phyloP scores from a whole-genome alignment of 2,888 invertebrate species.

The Mythimna impura region DNA sequence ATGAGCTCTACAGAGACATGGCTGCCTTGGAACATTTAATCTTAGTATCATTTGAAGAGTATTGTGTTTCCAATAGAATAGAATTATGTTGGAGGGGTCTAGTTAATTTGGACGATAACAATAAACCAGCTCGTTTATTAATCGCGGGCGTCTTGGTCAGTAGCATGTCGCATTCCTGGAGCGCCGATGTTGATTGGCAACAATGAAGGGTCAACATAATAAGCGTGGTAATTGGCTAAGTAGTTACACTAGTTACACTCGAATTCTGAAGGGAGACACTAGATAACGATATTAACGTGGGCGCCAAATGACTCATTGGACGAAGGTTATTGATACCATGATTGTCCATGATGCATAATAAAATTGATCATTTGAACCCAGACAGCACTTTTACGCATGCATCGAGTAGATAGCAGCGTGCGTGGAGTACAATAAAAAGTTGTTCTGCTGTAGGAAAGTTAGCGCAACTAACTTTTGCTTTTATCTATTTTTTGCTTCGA shows the following conservation, averaged over 20 bases:
- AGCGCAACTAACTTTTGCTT: constrained; percentile 55
- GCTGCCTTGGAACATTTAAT: constrained; percentile 53
- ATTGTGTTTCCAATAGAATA: constrained; percentile 36
- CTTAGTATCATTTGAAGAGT: constrained; percentile 33
- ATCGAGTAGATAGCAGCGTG: constrained; percentile 13
- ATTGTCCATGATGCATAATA: constrained; percentile 16
- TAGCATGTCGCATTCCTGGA: constrained; percentile 75
- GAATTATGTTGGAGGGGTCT: constrained; percentile 58
- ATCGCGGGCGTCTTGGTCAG: constrained; percentile 67
- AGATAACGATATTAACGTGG: constrained; percentile 53
- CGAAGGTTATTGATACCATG: constrained; percentile 9
- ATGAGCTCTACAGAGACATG: constrained; percentile 46
- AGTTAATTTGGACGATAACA: constrained; percentile 65
- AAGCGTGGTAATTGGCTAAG: constrained; percentile 66
- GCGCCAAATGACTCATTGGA: constrained; percentile 53
- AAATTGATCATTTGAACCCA: not conserved
- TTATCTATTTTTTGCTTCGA: constrained; percentile 51
- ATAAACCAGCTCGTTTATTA: constrained; percentile 70
- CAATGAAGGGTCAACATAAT: constrained; percentile 78
- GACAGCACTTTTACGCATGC: constrained; percentile 28
- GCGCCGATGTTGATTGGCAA: constrained; percentile 76
- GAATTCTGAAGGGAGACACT: constrained; percentile 30
- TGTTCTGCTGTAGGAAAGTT: constrained; percentile 38
- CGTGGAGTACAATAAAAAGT: constrained; percentile 34
- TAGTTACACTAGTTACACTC: constrained; percentile 53